These are phyloP conservation scores for Drosophila carrolli DNA, from an alignment of 1,140 invertebrate genomes.

Conservation along the genomic window DNA sequence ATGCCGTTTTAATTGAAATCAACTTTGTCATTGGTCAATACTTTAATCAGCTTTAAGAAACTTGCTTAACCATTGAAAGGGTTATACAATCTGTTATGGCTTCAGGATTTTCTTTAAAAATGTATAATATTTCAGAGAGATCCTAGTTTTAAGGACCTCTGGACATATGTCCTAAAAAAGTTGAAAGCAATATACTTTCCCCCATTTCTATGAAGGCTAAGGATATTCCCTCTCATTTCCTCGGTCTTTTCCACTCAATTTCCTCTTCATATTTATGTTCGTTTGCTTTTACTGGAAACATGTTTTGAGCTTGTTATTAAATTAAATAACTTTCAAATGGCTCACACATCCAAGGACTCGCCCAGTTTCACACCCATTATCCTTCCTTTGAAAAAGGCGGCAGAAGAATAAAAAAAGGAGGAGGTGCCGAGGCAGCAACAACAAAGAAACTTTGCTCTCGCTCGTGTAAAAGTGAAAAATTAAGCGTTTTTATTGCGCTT, in stretches of 20 bases:
- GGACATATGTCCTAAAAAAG: too few species aligned
- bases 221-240: not conserved
- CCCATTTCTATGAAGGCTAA: not conserved
- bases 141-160: too few species aligned
- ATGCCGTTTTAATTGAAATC: constrained; percentile 68
- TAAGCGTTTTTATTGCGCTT: constrained; percentile 82
- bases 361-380: constrained; percentile 27
- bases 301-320: constrained; percentile 78
- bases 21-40: constrained; percentile 19
- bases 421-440: constrained; percentile 15
- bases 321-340: constrained; percentile 81
- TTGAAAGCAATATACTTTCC: too few species aligned
- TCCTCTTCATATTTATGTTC: constrained; percentile 49
- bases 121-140: not conserved
- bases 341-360: constrained; percentile 42
- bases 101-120: too few species aligned
- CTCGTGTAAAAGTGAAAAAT: constrained; percentile 79
- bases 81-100: not conserved
- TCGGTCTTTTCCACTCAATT: not conserved
- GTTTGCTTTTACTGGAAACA: constrained; percentile 65
- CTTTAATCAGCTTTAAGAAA: constrained; percentile 9
- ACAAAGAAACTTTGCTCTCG: constrained; percentile 49
- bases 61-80: not conserved
- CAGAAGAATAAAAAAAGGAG: not conserved
- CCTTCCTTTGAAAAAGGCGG: not conserved